Base-by-base conservation (phyloP, 2,888 invertebrate genomes). In the Melanophora roralis region DNA sequence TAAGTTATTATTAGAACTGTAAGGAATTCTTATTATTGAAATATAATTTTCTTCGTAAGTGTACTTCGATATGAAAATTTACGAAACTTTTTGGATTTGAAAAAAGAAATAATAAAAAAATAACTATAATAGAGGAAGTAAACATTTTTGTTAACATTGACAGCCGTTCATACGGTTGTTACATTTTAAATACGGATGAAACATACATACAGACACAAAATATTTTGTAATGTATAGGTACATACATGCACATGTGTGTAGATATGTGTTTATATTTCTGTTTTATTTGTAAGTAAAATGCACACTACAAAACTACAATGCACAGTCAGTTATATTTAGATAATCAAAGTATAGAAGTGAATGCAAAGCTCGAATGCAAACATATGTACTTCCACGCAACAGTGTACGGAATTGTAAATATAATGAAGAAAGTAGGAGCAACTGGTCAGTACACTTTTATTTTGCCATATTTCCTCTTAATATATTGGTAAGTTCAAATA, bases 141-240 rank as follows among this genome's bases (percentile, higher is more conserved):
- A 83, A 83, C 84, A 84, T 85, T 85, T 78, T 83, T 76, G 82
- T 76, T 83, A 84, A 84, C 84, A 85, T 85, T 85, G 85, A 86
- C 85, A 86, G 84, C 67, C 65, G 77, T 78, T 78, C 67, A 78
- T 78, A 78, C 72, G 77, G 67, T 72, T 65, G 65, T 77, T 77
- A 77, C 77, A 77, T 77, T 77, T 67, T 60, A 36, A 77, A 77
- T 51, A 67, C 65, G 60, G 53, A 72, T 60, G 49, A 69, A 19
- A 36, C 21, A 49, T 27, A 6, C 6, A 6, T 27, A 27, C 6
- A 27, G 6, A 27, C 27, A 27, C 6, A 27, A 5, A 27, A 27
- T n/a, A n/a, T n/a, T n/a, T n/a, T n/a, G n/a, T n/a, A n/a, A n/a
- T 34, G 64, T 36, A 6, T 27, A 27, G 6, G 6, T 6, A 27